These are phyloP conservation scores for Ladona fulva DNA, from an alignment of 1,140 invertebrate species.

Conservation along the genomic window DNA sequence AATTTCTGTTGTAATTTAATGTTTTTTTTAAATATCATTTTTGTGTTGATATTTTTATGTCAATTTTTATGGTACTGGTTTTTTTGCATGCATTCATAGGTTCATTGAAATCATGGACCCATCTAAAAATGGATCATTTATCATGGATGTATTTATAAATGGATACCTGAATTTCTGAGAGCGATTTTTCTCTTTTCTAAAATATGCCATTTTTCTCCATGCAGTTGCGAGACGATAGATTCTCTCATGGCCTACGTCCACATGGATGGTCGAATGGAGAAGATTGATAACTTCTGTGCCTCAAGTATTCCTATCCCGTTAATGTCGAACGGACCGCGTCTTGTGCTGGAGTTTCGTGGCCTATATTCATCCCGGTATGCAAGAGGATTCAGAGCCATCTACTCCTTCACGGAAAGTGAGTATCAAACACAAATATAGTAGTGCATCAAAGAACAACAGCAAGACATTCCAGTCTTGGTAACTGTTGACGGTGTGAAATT, in stretches of 20 bases:
- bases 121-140: no score
- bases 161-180: background rate
- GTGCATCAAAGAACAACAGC: no score
- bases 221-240: constrained; percentile 66
- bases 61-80: no score
- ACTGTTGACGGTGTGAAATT: no score
- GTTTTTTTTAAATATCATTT: no score
- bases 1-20: no score
- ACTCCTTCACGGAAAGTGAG: constrained; percentile 82
- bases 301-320: constrained; percentile 64
- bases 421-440: constrained; percentile 29
- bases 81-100: no score
- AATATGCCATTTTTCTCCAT: constrained; percentile 31
- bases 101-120: no score
- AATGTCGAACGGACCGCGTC: constrained; percentile 78
- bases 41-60: no score
- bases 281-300: constrained; percentile 77
- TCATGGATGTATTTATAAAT: no score
- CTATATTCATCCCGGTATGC: constrained; percentile 56
- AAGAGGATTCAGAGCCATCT: constrained; percentile 77
- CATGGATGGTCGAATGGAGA: constrained; percentile 66
- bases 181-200: background rate
- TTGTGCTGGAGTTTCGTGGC: constrained; percentile 74
- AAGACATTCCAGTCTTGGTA: no score
- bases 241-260: constrained; percentile 66